These are phyloP conservation scores for Spisula solida DNA, from an alignment of 2,888 invertebrate species.

Conservation along the genomic window DNA sequence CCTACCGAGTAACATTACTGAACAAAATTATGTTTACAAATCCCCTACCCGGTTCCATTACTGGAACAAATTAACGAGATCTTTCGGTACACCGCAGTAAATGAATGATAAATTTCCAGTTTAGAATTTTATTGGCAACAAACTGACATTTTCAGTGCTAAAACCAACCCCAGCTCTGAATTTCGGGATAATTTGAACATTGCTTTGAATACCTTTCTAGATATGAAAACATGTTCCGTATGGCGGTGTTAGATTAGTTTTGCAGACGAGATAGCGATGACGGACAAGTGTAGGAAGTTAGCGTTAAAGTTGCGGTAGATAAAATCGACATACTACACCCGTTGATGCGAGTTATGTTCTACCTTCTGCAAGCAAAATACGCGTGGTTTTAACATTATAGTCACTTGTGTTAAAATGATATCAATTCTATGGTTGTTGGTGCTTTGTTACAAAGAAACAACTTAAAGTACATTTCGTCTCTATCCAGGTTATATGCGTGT, in stretches of 20 bases:
- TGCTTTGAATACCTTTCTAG: background rate
- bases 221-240: conserved; percentile 14
- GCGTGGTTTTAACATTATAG: background rate
- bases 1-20: too few relatives aligned
- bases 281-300: background rate
- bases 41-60: too few relatives aligned
- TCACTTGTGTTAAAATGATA: background rate
- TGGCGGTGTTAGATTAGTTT: background rate
- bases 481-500: too few relatives aligned
- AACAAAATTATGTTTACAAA: too few relatives aligned
- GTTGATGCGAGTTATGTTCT: background rate
- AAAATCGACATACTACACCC: background rate
- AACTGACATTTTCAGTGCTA: conserved; percentile 6
- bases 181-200: background rate
- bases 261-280: conserved; percentile 7
- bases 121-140: too few relatives aligned
- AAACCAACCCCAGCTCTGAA: background rate
- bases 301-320: background rate
- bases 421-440: background rate
- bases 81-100: too few relatives aligned
- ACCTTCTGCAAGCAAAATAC: background rate
- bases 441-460: background rate
- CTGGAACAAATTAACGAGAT: too few relatives aligned
- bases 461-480: too few relatives aligned
- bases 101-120: too few relatives aligned